Base-by-base conservation (phyloP, 2,113 vertebrate species). In the Elaphurus davidianus region DNA sequence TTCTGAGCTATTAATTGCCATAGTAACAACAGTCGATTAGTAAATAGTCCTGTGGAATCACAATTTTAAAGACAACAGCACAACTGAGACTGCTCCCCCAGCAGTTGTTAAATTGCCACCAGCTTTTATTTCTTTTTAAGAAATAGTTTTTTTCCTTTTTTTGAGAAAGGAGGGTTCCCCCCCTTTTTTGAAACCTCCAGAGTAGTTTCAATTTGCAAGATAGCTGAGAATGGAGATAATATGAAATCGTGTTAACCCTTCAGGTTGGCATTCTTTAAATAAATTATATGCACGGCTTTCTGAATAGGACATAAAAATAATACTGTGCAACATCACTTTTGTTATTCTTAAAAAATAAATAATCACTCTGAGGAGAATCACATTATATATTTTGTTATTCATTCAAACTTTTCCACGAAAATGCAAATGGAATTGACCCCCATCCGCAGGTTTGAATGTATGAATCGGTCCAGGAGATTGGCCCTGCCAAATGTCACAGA, bases 1-100 rank as follows among this genome's bases (percentile, higher is more conserved):
- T 96, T 97, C 97, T 96, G 96, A 94, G 97, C 95, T 98, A 98
- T 98, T 98, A 98, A 98, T 90, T 97, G 95, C 96, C 96, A 98
- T 98, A 97, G 98, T 93, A 98, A 98, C 98, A 98, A 88, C 6
- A 95, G 94, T 98, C 13, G 45, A 98, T 98, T 97, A 96, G 97
- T 98, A 98, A 98, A 98, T 59, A 98, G 97, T 97, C 76, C 94
- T 94, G 86, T 95, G 94, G 96, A 98, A 94, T 98, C 93, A 98
- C 96, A 97, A 27, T 96, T 98, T 98, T 94, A 98, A 96, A 97
- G 98, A 97, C 92, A 98, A 97, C 91, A 96, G 92, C 12, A 86
- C 59, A 93, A 94, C 76, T 87, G 94, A 85, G 62, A 87, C 14
- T 14, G 92, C 92, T 90, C 90, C 92, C 96, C 95, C 95, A 78